phyloP scores from a whole-genome alignment of 2,797 vertebrate genomes.

The Sphenodon punctatus region DNA sequence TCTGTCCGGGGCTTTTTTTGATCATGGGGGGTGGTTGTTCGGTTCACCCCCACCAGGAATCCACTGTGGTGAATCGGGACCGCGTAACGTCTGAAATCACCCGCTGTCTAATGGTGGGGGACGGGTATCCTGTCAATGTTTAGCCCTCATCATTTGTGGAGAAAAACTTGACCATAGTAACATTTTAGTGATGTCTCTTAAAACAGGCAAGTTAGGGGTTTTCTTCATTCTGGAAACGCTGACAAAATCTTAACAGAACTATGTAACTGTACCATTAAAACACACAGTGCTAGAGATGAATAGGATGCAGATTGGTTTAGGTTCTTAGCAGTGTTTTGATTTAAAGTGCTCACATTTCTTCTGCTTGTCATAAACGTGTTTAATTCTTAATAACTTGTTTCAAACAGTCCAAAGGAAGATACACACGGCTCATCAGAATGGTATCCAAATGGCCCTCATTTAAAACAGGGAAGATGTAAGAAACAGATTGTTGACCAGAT shows the following conservation, averaged over 20 bases:
- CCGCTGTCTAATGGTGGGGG: too few relatives aligned
- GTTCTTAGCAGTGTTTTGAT: neutral
- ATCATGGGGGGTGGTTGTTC: too few relatives aligned
- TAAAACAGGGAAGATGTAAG: constrained; percentile 1
- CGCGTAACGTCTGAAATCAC: too few relatives aligned
- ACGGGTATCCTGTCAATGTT: too few relatives aligned
- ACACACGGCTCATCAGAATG: constrained; percentile 43
- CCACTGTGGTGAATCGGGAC: too few relatives aligned
- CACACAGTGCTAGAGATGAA: neutral
- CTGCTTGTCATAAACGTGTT: constrained; percentile 26
- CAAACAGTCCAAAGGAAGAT: constrained; percentile 54
- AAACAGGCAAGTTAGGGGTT: fast-evolving
- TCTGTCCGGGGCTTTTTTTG: too few relatives aligned
- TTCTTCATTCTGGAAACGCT: neutral
- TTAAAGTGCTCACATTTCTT: neutral
- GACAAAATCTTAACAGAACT: fast-evolving
- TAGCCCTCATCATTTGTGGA: too few relatives aligned
- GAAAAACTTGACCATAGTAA: too few relatives aligned
- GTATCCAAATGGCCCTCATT: constrained; percentile 23
- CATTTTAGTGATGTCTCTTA: neutral
- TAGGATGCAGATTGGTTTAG: neutral
- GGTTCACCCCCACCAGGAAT: too few relatives aligned
- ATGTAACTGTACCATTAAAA: neutral
- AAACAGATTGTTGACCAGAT: constrained; percentile 43
- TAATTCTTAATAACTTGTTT: constrained; percentile 51